Evolutionary conservation across 2,113 vertebrate genomes (phyloP).

Genomic region (Antigone vipio): DNA sequence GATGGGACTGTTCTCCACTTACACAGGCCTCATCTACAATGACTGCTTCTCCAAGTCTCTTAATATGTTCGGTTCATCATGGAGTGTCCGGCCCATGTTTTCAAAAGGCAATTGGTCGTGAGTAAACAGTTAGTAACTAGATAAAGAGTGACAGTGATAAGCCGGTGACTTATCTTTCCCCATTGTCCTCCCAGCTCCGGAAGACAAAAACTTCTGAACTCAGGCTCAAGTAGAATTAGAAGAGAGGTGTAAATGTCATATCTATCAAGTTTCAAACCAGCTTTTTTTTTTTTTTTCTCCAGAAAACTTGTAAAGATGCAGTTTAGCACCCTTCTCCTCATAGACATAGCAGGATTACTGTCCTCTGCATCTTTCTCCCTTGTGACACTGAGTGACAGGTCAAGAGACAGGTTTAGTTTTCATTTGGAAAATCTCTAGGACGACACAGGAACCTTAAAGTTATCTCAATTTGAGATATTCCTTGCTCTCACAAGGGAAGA

Average conservation of each 20-base stretch:
- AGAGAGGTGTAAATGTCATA: not conserved
- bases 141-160: not conserved
- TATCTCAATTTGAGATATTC: not conserved
- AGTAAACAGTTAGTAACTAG: slow-evolving; percentile 65
- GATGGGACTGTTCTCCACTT: slow-evolving; percentile 96
- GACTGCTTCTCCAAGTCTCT: slow-evolving; percentile 98
- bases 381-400: not conserved
- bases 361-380: not conserved
- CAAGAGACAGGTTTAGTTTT: not conserved
- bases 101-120: slow-evolving; percentile 89
- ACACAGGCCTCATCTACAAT: slow-evolving; percentile 97
- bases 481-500: not conserved
- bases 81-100: slow-evolving; percentile 95
- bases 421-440: not conserved
- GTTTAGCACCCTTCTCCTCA: not conserved
- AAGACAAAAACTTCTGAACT: not conserved
- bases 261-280: not conserved
- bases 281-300: not conserved
- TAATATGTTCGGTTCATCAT: slow-evolving; percentile 92
- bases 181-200: not conserved
- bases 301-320: not conserved
- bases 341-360: not conserved
- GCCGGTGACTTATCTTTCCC: not conserved
- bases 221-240: not conserved
- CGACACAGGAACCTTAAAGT: not conserved